Percentiles rank a stretch among this genome's conserved stretches.
Conservation (phyloP, 2,113 vertebrate genomes). For the Actenoides hombroni region DNA sequence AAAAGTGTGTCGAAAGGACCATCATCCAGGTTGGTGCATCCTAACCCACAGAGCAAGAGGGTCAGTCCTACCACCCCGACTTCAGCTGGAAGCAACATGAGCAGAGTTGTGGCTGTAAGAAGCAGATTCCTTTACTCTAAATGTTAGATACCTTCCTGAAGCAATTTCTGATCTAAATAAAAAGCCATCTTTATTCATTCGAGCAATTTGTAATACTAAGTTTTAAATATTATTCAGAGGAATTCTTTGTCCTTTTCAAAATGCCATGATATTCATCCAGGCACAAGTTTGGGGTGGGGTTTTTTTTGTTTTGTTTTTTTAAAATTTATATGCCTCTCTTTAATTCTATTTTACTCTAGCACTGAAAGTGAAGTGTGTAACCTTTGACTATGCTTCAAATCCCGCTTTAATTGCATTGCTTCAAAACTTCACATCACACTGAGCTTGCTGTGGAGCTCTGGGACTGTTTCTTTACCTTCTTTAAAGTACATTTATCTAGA, state of each 20-base stretch:
- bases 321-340: not conserved
- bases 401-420: not conserved
- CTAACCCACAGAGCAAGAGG: not conserved
- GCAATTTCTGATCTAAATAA: constrained; percentile 14
- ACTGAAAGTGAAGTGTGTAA: not conserved
- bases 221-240: constrained; percentile 41
- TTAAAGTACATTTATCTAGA: not conserved
- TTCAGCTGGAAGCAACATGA: not conserved
- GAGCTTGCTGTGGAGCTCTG: not conserved
- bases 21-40: not conserved
- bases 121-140: not conserved
- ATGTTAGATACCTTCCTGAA: not conserved
- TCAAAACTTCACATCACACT: not conserved
- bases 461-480: not conserved
- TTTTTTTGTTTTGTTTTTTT: too few species aligned
- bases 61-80: not conserved
- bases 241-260: constrained; percentile 42
- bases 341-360: not conserved
- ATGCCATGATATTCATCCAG: not conserved
- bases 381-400: not conserved
- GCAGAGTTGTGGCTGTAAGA: not conserved
- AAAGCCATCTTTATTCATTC: constrained; percentile 16
- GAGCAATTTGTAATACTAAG: constrained; percentile 7
- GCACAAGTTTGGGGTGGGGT: too few species aligned
- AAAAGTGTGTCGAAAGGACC: not conserved